phyloP scores from a whole-genome alignment of 2,113 vertebrate species.

The Clarias macrocephalus region DNA sequence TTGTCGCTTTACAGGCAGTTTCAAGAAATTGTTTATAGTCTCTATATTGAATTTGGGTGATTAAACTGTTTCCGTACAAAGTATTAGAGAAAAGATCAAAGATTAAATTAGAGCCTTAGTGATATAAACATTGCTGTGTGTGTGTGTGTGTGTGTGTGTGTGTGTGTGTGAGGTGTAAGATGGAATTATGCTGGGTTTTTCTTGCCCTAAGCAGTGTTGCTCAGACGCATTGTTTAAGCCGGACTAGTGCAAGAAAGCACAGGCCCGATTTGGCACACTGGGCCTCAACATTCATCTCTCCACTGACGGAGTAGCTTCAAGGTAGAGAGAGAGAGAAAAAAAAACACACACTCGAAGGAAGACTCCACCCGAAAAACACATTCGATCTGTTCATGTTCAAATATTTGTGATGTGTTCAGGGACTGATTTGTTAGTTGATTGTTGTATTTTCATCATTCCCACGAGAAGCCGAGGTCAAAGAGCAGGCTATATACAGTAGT shows the following conservation, averaged over 20 bases:
- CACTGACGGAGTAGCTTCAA: background rate
- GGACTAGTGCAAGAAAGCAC: constrained; percentile 22
- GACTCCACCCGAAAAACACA: background rate
- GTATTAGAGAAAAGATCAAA: background rate
- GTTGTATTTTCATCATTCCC: background rate
- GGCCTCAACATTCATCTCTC: background rate
- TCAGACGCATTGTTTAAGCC: constrained; percentile 4
- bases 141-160: background rate
- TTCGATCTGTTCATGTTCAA: background rate
- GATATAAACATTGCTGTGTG: background rate
- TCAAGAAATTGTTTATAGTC: no score
- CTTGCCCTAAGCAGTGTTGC: constrained; percentile 13
- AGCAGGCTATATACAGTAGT: no score
- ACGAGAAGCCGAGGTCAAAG: background rate
- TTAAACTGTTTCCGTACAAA: background rate
- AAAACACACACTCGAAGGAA: background rate
- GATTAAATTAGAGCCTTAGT: background rate
- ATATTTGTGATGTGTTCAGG: background rate
- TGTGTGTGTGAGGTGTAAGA: background rate
- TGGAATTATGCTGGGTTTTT: constrained; percentile 5
- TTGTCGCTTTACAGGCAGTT: no score
- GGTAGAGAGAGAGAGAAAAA: no score
- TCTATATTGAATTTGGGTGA: background rate
- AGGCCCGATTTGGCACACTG: constrained; percentile 6
- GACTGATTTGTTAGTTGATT: background rate